Evolutionary conservation across 2,113 vertebrate genomes (phyloP).

Genomic region (Anser cygnoides): DNA sequence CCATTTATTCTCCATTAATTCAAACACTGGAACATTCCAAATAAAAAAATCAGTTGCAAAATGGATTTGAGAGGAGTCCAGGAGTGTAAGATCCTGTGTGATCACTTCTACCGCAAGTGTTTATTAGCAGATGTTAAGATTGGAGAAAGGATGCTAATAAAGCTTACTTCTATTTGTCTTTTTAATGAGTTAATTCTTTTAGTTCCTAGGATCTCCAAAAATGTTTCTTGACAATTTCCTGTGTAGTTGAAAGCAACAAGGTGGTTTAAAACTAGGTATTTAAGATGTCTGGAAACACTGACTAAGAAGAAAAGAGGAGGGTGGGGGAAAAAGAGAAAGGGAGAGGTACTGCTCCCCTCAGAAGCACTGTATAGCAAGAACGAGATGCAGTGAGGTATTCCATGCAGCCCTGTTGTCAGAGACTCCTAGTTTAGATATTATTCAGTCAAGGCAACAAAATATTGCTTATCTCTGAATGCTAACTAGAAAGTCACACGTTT

Average conservation of each 20-base stretch:
- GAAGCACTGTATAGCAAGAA: neutral
- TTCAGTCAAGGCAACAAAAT: neutral
- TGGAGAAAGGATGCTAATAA: neutral
- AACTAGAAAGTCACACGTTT: neutral
- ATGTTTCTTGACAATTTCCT: neutral
- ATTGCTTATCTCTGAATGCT: neutral
- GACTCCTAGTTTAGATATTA: neutral
- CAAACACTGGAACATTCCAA: neutral
- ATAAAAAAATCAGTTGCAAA: neutral
- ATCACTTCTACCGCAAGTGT: neutral
- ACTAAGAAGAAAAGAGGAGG: neutral
- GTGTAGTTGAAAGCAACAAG: neutral
- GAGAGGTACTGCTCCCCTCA: neutral
- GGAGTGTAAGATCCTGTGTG: neutral
- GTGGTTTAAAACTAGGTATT: neutral
- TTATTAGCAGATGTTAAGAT: neutral
- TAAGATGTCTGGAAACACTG: neutral
- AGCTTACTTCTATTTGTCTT: neutral
- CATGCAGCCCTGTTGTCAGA: neutral
- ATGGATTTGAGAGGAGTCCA: neutral
- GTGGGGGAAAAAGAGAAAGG: rapidly evolving
- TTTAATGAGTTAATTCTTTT: neutral
- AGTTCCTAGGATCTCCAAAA: neutral
- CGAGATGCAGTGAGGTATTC: neutral
- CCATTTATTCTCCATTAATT: neutral